Percentiles rank a stretch among this genome's conserved stretches.
Evolutionary conservation across 2,888 invertebrate genomes (phyloP).

Genomic region (Hololepta plana): DNA sequence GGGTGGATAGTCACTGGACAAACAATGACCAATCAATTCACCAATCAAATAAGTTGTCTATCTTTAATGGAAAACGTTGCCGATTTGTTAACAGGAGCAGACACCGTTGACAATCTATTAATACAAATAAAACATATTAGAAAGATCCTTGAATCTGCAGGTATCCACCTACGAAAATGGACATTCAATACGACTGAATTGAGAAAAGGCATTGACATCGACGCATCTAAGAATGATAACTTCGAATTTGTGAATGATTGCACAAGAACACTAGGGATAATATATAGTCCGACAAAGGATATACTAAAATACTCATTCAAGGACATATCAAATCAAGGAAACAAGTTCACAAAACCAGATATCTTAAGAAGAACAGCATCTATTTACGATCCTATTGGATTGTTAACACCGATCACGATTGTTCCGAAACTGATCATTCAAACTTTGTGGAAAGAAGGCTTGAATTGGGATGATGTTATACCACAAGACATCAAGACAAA

Average conservation of each 20-base stretch:
- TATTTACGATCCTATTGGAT: conserved; percentile 8
- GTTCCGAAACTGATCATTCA: conserved; percentile 8
- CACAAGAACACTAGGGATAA: conserved; percentile 6
- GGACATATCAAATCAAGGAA: conserved; percentile 1
- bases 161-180: conserved; percentile 11
- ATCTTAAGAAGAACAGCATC: conserved; percentile 7
- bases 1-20: no score
- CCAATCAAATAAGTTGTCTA: no score
- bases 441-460: conserved; percentile 5
- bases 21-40: no score
- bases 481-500: conserved; percentile 4
- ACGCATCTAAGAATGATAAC: background rate
- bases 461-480: conserved; percentile 6
- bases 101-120: conserved; percentile 4
- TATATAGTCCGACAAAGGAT: conserved; percentile 4
- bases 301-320: conserved; percentile 2
- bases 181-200: conserved; percentile 3
- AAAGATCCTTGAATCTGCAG: conserved; percentile 5
- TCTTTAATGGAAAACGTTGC: no score
- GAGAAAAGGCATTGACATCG: background rate
- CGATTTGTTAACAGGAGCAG: no score
- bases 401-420: conserved; percentile 6
- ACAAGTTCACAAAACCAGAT: conserved; percentile 5
- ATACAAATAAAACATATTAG: conserved; percentile 3
- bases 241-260: no score